Conservation (phyloP, 2,797 vertebrate genomes). For the Microcaecilia unicolor region DNA sequence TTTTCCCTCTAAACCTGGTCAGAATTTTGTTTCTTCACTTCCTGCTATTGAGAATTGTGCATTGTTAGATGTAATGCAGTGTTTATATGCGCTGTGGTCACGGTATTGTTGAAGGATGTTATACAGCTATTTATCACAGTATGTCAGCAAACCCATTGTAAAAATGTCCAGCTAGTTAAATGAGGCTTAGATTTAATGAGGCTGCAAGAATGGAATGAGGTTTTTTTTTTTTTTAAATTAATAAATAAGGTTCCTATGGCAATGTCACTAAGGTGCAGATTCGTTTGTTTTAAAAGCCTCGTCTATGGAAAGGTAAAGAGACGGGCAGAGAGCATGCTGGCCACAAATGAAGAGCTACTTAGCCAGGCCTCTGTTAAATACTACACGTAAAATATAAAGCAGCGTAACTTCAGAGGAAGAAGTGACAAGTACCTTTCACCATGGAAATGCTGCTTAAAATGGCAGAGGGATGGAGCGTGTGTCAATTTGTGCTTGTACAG, state of each 20-base stretch:
- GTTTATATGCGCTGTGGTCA: constrained; percentile 49
- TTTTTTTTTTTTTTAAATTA: constrained; percentile 32
- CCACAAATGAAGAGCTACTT: too few species aligned
- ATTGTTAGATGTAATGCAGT: constrained; percentile 45
- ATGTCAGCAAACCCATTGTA: constrained; percentile 57
- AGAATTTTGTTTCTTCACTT: constrained; percentile 37
- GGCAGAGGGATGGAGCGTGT: too few species aligned
- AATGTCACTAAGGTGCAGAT: constrained; percentile 26
- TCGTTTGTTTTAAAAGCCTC: constrained; percentile 42
- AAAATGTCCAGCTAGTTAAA: constrained; percentile 61
- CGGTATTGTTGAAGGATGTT: constrained; percentile 53
- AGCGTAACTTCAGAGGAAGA: too few species aligned
- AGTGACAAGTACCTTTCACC: too few species aligned
- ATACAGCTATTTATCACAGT: constrained; percentile 51
- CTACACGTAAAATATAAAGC: too few species aligned
- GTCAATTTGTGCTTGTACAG: too few species aligned
- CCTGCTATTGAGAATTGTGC: constrained; percentile 40
- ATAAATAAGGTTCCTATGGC: constrained; percentile 51
- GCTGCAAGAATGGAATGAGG: constrained; percentile 34
- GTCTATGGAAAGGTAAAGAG: too few species aligned
- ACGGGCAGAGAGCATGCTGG: too few species aligned
- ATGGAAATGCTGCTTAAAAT: too few species aligned
- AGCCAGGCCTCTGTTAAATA: too few species aligned
- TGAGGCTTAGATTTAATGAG: constrained; percentile 61
- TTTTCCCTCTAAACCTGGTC: background rate